Percentiles rank a stretch among this genome's conserved stretches.
phyloP scores from a whole-genome alignment of 2,797 vertebrate species.

The Myripristis murdjan region DNA sequence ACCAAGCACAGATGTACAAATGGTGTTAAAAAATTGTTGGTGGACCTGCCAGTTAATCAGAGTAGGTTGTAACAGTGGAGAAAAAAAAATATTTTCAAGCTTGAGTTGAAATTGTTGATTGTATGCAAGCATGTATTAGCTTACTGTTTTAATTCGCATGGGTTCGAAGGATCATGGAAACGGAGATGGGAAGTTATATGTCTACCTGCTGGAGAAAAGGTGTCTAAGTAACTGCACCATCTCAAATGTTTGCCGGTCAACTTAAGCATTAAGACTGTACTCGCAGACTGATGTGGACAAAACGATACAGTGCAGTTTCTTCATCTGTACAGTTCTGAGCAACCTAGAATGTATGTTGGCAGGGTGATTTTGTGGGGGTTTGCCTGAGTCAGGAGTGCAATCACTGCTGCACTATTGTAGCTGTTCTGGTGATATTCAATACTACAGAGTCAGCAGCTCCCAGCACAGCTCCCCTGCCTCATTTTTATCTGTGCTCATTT shows the following conservation, averaged over 20 bases:
- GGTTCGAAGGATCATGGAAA: not conserved
- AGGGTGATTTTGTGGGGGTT: not conserved
- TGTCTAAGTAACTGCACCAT: not conserved
- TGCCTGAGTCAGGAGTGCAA: conserved; percentile 14
- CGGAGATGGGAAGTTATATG: not conserved
- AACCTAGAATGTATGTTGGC: not conserved
- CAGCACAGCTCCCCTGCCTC: conserved; percentile 4
- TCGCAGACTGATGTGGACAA: not conserved
- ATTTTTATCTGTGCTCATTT: conserved; percentile 51
- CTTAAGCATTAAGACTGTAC: not conserved
- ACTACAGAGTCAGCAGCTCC: conserved; percentile 44
- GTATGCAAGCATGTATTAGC: not conserved
- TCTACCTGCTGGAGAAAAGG: not conserved
- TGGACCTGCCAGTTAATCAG: too few species aligned
- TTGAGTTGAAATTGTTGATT: too few species aligned
- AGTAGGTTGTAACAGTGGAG: too few species aligned
- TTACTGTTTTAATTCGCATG: not conserved
- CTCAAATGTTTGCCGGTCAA: not conserved
- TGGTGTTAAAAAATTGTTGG: too few species aligned
- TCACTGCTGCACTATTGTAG: conserved; percentile 60
- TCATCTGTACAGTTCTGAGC: not conserved
- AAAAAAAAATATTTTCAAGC: too few species aligned
- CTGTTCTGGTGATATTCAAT: conserved; percentile 47
- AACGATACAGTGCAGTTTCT: not conserved
- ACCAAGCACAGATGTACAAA: too few species aligned